phyloP scores from a whole-genome alignment of 2,113 vertebrate genomes.

The Eptesicus fuscus region DNA sequence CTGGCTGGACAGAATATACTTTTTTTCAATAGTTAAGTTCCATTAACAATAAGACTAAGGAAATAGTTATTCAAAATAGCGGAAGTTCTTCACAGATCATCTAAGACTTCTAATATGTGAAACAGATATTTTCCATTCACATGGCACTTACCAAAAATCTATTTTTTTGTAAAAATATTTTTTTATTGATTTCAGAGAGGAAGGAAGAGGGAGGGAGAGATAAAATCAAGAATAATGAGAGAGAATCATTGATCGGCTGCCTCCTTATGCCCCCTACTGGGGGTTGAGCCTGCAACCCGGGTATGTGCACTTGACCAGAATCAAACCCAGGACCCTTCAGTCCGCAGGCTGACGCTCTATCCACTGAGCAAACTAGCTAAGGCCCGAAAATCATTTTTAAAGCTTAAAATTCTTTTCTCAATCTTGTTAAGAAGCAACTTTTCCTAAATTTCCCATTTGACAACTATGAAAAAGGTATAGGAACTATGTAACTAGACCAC shows the following conservation, averaged over 20 bases:
- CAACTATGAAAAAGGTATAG: background rate
- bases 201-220: too few relatives aligned
- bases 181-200: too few relatives aligned
- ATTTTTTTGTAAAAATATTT: background rate
- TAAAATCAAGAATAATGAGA: too few relatives aligned
- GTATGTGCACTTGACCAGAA: too few relatives aligned
- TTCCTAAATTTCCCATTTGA: conserved; percentile 21
- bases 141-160: background rate
- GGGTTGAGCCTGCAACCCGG: too few relatives aligned
- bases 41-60: background rate
- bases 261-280: too few relatives aligned
- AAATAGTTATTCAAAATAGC: conserved; percentile 29
- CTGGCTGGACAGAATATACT: background rate
- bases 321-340: too few relatives aligned
- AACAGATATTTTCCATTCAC: background rate
- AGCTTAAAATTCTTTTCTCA: background rate
- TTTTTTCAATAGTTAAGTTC: conserved; percentile 22
- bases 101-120: background rate
- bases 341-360: too few relatives aligned
- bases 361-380: too few relatives aligned
- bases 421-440: background rate
- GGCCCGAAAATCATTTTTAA: conserved; percentile 10
- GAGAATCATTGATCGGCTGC: too few relatives aligned
- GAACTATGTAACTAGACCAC: background rate
- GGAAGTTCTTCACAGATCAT: conserved; percentile 21